These are phyloP conservation scores for Cotesia chilonis DNA, from an alignment of 1,140 invertebrate genomes.

Conservation along the genomic window DNA sequence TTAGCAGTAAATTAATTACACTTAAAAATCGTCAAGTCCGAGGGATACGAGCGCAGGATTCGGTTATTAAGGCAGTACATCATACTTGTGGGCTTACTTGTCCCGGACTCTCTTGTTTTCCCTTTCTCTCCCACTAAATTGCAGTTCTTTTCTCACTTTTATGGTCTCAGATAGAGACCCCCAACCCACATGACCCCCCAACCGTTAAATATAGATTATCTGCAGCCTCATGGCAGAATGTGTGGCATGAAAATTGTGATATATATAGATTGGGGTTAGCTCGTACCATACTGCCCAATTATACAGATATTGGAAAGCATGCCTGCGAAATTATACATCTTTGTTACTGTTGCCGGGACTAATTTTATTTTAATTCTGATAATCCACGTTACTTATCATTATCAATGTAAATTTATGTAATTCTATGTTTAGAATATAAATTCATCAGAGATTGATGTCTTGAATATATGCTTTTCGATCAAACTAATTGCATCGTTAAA, in stretches of 20 bases:
- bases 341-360: neutral
- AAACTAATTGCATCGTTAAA: too few species aligned
- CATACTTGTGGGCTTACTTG: constrained; percentile 46
- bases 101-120: constrained; percentile 20
- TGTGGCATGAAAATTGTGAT: constrained; percentile 25
- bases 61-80: constrained; percentile 60
- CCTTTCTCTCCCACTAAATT: constrained; percentile 17
- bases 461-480: too few species aligned
- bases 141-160: constrained; percentile 35
- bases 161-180: constrained; percentile 9
- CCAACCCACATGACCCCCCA: neutral
- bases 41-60: constrained; percentile 44
- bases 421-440: too few species aligned
- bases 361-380: constrained; percentile 4
- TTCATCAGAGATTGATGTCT: too few species aligned
- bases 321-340: constrained; percentile 5
- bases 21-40: constrained; percentile 56
- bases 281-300: constrained; percentile 9
- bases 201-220: constrained; percentile 28
- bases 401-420: too few species aligned
- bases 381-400: too few species aligned
- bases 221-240: neutral
- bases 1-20: constrained; percentile 60
- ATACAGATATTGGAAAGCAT: constrained; percentile 20
- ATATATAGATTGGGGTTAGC: constrained; percentile 11